A percentile compares a stretch with the other conserved stretches of the same genome.
Evolutionary conservation across 2,113 vertebrate genomes (phyloP).

Genomic region (Marmota monax): DNA sequence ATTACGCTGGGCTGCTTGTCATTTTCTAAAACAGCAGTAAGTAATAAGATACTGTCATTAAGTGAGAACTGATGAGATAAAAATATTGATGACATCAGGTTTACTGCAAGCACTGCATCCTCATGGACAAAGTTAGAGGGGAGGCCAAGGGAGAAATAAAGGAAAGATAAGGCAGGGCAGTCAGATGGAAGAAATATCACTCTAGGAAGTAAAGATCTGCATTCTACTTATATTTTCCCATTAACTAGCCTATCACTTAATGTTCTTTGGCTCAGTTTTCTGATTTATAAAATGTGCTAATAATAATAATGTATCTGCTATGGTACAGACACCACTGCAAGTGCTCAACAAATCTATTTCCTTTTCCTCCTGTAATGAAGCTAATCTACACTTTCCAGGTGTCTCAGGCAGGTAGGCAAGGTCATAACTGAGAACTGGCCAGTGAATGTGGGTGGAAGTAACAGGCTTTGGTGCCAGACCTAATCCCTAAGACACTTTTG

Average conservation of each 20-base stretch:
- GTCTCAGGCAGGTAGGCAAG: neutral
- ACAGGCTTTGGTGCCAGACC: neutral
- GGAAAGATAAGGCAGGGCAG: neutral
- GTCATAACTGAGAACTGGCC: neutral
- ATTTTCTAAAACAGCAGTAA: conserved; percentile 70
- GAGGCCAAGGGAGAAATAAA: neutral
- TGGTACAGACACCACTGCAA: neutral
- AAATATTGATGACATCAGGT: conserved; percentile 43
- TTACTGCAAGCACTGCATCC: conserved; percentile 50
- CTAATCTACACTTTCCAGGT: conserved; percentile 8
- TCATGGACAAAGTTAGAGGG: neutral
- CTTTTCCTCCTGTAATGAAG: neutral
- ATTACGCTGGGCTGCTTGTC: conserved; percentile 10
- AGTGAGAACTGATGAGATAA: conserved; percentile 38
- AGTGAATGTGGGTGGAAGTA: neutral
- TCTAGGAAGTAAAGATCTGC: neutral
- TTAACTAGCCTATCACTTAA: conserved; percentile 18
- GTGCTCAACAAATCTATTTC: conserved; percentile 15
- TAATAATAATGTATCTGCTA: neutral
- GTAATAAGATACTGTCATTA: conserved; percentile 65
- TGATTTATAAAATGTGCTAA: conserved; percentile 17
- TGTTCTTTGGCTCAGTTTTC: neutral
- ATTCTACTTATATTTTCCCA: neutral
- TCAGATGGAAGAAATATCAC: neutral
- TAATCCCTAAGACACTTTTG: neutral